Base-by-base conservation (phyloP, 2,888 invertebrate species). In the Dorcus parallelipipedus region DNA sequence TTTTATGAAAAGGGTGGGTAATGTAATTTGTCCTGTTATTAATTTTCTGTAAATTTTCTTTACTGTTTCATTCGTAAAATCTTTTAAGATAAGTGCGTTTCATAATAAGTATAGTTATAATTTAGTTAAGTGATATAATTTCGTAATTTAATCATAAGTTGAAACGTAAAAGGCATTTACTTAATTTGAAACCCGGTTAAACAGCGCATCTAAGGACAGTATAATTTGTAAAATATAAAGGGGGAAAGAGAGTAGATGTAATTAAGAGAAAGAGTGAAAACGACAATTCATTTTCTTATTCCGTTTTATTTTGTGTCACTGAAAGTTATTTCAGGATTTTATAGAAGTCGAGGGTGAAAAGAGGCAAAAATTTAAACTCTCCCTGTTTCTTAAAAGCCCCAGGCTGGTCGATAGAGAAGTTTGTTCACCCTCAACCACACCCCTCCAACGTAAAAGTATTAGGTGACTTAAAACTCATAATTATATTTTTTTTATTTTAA, bases 361-460 rank as follows among this genome's bases (percentile, higher is more conserved):
- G 64, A 60, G 62, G 64, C 65, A 65, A 69, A 70, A 71, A 71
- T 72, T 70, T 69, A 70, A 70, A 71, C 70, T 69, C 69, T 67
- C 70, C 69, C 68, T 69, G 69, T 68, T 68, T 69, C 66, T 67
- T 67, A 63, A 71, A 71, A 70, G 60, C 67, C 67, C 65, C 67
- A 65, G 67, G 68, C 70, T 69, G 72, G 74, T 73, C 74, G 74
- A 74, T 72, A 71, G 68, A 69, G 69, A 70, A 71, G 71, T 72
- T 73, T 71, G 67, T 71, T 70, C 70, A 71, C 70, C 69, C 70
- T 64, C 58, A 63, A 69, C 70, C 70, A 64, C 71, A 70, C 71
- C 71, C 71, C 68, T 65, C 68, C 48, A 33, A 49, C 38, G 68
- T 64, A 65, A 67, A 65, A 67, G 65, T 67, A 65, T 65, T 64